Evolutionary conservation across 2,797 vertebrate genomes (phyloP).

Genomic region (Nasua narica): DNA sequence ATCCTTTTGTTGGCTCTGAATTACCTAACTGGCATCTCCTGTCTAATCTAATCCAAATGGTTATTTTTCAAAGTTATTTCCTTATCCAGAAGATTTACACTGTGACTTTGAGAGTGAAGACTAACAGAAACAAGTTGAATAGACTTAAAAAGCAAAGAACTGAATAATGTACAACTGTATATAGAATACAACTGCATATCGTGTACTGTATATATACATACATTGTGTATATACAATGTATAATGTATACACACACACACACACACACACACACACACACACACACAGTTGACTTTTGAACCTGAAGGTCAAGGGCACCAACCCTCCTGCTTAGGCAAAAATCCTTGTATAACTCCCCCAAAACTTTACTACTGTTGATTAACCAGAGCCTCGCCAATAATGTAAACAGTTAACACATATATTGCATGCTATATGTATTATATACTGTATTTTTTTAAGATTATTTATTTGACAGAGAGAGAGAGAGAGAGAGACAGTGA

Average conservation of each 20-base stretch:
- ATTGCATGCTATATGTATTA: neutral
- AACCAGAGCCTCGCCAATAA: neutral
- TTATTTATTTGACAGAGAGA: too few relatives aligned
- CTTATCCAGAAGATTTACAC: constrained; percentile 7
- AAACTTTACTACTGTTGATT: neutral
- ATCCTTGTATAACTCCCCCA: neutral
- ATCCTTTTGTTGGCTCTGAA: constrained; percentile 1
- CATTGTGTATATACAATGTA: too few relatives aligned
- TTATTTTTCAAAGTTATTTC: constrained; percentile 48
- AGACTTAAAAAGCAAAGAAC: neutral
- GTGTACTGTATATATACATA: neutral
- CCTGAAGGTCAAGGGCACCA: neutral
- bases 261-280: too few relatives aligned
- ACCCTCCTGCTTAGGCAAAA: neutral
- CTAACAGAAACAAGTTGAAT: neutral
- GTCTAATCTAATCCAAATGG: constrained; percentile 25
- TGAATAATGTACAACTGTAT: neutral
- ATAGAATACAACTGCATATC: neutral
- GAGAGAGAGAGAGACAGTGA: too few relatives aligned
- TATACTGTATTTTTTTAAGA: neutral
- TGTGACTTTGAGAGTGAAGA: constrained; percentile 16
- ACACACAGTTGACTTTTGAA: neutral
- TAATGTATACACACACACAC: too few relatives aligned
- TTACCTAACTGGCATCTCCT: neutral
- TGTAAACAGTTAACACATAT: neutral